Evolutionary conservation across 2,797 vertebrate genomes (phyloP).

Genomic region (Macropodus opercularis): DNA sequence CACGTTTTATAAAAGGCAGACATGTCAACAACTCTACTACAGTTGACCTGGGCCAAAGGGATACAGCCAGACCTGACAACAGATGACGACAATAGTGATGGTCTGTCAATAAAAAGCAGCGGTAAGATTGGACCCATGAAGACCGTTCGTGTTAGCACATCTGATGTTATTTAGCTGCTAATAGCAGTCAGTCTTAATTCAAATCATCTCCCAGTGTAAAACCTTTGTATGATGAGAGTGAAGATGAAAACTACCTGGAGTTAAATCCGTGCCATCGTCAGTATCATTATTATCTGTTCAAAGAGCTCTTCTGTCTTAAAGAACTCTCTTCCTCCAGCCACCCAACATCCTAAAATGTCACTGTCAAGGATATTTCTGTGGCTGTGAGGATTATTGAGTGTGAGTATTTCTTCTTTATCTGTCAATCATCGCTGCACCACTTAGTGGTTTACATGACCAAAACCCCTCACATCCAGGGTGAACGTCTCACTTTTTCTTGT

Average conservation of each 20-base stretch:
- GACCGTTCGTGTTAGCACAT: too few species aligned
- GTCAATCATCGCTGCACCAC: not conserved
- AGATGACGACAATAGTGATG: too few species aligned
- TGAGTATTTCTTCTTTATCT: too few species aligned
- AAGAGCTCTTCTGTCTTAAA: not conserved
- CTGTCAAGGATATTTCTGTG: not conserved
- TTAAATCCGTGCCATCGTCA: not conserved
- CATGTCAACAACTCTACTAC: too few species aligned
- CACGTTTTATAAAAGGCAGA: too few species aligned
- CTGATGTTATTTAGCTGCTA: too few species aligned
- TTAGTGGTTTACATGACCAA: not conserved
- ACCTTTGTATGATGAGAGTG: slow-evolving; percentile 7
- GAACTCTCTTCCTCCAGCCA: not conserved
- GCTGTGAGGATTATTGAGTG: slow-evolving; percentile 5
- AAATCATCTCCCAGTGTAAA: slow-evolving; percentile 27
- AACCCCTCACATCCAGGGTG: too few species aligned
- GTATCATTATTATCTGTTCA: not conserved
- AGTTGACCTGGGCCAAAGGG: too few species aligned
- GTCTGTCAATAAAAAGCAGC: too few species aligned
- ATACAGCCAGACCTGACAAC: too few species aligned
- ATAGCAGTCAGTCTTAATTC: too few species aligned
- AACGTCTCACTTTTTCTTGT: slow-evolving; percentile 90
- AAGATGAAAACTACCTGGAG: not conserved
- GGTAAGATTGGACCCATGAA: too few species aligned
- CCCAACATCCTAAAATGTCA: not conserved